These are phyloP conservation scores for Gari tellinella DNA, from an alignment of 2,888 invertebrate species.

Conservation along the genomic window DNA sequence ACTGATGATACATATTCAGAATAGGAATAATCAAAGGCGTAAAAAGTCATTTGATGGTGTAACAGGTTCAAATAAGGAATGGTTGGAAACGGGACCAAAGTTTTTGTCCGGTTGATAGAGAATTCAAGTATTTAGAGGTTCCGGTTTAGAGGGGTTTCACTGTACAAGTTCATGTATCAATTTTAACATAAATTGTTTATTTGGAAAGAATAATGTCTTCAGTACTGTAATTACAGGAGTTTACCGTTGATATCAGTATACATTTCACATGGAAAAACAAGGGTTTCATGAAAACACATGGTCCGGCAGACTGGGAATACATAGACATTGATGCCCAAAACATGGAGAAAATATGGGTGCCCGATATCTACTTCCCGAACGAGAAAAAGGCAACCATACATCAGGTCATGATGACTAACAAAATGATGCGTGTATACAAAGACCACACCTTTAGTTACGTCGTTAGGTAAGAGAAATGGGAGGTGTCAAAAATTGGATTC, in stretches of 20 bases:
- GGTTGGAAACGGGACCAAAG: too few species aligned
- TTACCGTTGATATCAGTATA: conserved; percentile 73
- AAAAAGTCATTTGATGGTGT: too few species aligned
- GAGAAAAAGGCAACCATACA: conserved; percentile 97
- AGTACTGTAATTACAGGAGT: conserved; percentile 64
- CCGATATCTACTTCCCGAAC: conserved; percentile 98
- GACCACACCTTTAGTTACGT: conserved; percentile 98
- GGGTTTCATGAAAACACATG: conserved; percentile 33
- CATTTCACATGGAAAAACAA: conserved; percentile 74
- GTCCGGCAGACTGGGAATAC: conserved; percentile 48
- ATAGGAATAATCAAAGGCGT: too few species aligned
- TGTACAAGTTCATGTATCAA: too few species aligned
- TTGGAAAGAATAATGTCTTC: too few species aligned
- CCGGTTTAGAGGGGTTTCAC: too few species aligned
- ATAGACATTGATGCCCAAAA: conserved; percentile 90
- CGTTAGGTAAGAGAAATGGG: conserved; percentile 92
- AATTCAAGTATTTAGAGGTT: too few species aligned
- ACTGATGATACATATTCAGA: too few species aligned
- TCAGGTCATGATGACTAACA: conserved; percentile 98
- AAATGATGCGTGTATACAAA: conserved; percentile 97
- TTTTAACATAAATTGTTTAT: too few species aligned
- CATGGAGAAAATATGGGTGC: conserved; percentile 96
- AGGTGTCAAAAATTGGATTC: too few species aligned
- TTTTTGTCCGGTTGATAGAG: too few species aligned
- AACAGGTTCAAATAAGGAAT: too few species aligned